Evolutionary conservation across 2,113 vertebrate species (phyloP).

Genomic region (Cyanistes caeruleus): DNA sequence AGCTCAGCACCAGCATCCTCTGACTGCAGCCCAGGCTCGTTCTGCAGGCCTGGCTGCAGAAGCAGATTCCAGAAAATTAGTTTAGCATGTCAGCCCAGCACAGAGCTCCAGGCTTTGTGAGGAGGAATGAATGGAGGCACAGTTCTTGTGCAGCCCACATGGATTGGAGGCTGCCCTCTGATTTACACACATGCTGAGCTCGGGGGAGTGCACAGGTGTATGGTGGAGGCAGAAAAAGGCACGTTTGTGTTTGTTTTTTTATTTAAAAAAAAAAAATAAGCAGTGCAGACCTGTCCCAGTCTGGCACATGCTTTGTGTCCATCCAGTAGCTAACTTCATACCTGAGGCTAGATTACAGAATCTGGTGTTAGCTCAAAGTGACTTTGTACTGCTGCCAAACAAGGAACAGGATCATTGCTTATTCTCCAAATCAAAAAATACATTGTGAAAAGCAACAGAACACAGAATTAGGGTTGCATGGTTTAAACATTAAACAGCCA

Average conservation of each 20-base stretch:
- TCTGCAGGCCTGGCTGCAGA: neutral
- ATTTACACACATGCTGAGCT: neutral
- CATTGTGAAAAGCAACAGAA: neutral
- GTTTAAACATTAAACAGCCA: neutral
- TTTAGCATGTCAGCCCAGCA: constrained; percentile 22
- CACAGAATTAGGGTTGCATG: neutral
- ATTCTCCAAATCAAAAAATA: neutral
- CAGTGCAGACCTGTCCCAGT: neutral
- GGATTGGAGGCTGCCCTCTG: neutral
- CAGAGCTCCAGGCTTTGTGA: neutral
- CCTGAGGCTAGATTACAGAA: constrained; percentile 34
- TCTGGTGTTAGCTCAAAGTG: neutral
- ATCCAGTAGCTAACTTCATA: constrained; percentile 33
- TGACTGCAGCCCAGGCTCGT: neutral
- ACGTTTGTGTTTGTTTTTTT: neutral
- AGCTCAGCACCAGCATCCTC: neutral
- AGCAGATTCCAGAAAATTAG: constrained; percentile 55
- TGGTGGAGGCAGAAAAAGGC: constrained; percentile 2
- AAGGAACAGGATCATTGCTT: constrained; percentile 8
- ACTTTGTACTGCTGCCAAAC: constrained; percentile 50
- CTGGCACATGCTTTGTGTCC: constrained; percentile 8
- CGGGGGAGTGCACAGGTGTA: constrained; percentile 3
- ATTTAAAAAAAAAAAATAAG: neutral
- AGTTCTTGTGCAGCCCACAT: constrained; percentile 24
- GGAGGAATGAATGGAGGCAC: constrained; percentile 24